A percentile compares a stretch with the other conserved stretches of the same genome.
phyloP scores from a whole-genome alignment of 2,113 vertebrate species.

The Melanostigma gelatinosum region DNA sequence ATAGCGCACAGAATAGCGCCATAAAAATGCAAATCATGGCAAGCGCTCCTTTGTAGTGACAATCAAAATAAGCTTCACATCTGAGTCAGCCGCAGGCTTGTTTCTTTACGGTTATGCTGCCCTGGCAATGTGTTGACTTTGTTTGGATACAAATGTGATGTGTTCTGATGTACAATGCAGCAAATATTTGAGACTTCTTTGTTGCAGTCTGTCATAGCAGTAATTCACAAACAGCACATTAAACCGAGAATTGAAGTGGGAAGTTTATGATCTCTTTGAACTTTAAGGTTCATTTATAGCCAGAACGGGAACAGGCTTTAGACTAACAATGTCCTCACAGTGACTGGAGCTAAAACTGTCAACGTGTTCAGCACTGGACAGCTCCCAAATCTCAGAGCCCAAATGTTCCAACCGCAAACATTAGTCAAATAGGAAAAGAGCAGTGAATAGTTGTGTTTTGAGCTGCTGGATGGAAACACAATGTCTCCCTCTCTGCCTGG shows the following conservation, averaged over 20 bases:
- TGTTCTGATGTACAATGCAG: constrained; percentile 11
- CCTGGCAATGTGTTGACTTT: constrained; percentile 40
- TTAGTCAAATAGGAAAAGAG: constrained; percentile 29
- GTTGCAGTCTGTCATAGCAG: constrained; percentile 10
- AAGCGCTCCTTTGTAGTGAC: constrained; percentile 29
- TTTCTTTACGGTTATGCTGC: constrained; percentile 26
- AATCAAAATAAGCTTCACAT: constrained; percentile 55
- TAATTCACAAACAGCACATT: constrained; percentile 25
- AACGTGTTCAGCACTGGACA: constrained; percentile 78
- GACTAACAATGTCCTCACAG: constrained; percentile 46
- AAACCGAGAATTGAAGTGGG: constrained; percentile 22
- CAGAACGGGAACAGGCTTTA: constrained; percentile 21
- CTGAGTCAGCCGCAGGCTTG: constrained; percentile 28
- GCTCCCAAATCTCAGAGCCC: constrained; percentile 61
- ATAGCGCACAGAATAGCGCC: constrained; percentile 61
- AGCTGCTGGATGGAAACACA: constrained; percentile 19
- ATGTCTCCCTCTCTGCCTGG: constrained; percentile 14
- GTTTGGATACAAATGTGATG: constrained; percentile 14
- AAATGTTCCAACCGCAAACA: constrained; percentile 8
- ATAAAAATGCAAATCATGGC: constrained; percentile 71
- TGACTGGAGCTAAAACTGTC: constrained; percentile 29
- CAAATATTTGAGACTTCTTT: neutral
- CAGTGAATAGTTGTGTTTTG: constrained; percentile 21
- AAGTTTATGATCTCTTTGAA: constrained; percentile 48
- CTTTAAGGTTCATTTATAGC: constrained; percentile 41